Conservation (phyloP, 2,113 vertebrate genomes). For the Nothoprocta perdicaria region DNA sequence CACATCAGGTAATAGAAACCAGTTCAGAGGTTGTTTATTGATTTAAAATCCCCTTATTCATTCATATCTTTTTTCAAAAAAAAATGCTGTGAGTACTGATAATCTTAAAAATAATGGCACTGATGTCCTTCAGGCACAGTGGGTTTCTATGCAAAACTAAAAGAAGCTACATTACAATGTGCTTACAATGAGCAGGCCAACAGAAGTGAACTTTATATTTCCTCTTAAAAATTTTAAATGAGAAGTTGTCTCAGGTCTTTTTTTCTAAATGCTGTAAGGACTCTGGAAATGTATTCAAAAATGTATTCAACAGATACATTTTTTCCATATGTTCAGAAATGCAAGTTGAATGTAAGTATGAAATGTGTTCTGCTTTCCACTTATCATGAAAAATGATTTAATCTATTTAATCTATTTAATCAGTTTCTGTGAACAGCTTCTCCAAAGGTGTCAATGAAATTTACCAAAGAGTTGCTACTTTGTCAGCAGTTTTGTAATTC, state of each 20-base stretch:
- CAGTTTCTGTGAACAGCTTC: background rate
- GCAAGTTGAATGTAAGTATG: background rate
- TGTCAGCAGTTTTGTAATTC: background rate
- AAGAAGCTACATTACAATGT: background rate
- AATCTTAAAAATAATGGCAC: background rate
- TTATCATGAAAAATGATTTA: background rate
- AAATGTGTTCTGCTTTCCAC: background rate
- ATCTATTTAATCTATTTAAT: background rate
- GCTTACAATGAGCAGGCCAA: background rate
- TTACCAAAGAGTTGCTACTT: background rate
- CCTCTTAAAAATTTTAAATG: background rate
- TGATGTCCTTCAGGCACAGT: background rate
- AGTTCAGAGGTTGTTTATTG: fast-evolving
- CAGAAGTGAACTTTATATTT: background rate
- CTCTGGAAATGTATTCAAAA: background rate
- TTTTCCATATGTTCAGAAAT: background rate
- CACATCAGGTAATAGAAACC: background rate
- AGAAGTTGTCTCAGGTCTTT: background rate
- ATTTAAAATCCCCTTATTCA: background rate
- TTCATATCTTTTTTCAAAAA: background rate
- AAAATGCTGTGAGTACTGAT: background rate
- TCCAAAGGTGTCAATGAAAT: background rate
- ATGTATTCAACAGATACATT: background rate
- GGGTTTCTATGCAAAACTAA: background rate
- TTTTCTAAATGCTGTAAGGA: background rate